A percentile compares a stretch with the other conserved stretches of the same genome.
Evolutionary conservation across 2,797 vertebrate genomes (phyloP).

Genomic region (Acomys russatus): DNA sequence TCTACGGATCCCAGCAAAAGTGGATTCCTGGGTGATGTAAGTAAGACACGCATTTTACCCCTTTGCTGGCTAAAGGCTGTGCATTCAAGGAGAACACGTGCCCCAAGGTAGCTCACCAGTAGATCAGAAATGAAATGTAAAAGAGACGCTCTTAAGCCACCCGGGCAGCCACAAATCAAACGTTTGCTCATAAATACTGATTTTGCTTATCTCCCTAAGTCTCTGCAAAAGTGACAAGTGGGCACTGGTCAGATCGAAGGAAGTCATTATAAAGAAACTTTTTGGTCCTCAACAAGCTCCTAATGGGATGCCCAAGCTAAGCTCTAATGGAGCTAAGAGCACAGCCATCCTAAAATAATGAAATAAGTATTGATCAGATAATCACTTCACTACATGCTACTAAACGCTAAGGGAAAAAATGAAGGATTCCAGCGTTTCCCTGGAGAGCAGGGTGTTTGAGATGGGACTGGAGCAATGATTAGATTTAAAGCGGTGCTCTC

Average conservation of each 20-base stretch:
- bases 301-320: background rate
- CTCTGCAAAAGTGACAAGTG: constrained; percentile 5
- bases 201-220: background rate
- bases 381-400: background rate
- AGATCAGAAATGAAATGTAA: background rate
- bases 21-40: background rate
- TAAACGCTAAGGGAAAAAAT: background rate
- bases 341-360: constrained; percentile 41
- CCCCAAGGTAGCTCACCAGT: background rate
- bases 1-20: background rate
- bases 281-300: constrained; percentile 1
- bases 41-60: background rate
- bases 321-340: background rate
- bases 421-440: background rate
- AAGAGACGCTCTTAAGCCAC: background rate
- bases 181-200: background rate
- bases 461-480: background rate
- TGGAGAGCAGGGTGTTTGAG: background rate
- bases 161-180: background rate
- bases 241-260: background rate
- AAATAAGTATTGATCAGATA: constrained; percentile 46
- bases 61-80: background rate
- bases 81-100: background rate
- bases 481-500: background rate
- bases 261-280: background rate